phyloP scores from a whole-genome alignment of 1,140 invertebrate species.

The Bombus pyrosoma region DNA sequence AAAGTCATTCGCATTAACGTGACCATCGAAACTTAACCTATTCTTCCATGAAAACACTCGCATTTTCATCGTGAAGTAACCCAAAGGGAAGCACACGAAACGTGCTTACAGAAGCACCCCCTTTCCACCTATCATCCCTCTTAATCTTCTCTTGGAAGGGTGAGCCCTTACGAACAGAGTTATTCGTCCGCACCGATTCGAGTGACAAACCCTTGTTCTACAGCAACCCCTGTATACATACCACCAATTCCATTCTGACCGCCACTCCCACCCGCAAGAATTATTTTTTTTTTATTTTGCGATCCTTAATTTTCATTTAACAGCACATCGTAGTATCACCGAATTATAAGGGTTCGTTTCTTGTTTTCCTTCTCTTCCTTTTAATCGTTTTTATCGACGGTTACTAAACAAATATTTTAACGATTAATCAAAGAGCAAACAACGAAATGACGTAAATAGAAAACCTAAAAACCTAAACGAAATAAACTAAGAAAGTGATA shows the following conservation, averaged over 20 bases:
- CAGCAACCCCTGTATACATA: not conserved
- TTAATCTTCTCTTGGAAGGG: slow-evolving; percentile 54
- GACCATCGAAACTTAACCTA: not conserved
- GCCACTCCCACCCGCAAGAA: no score
- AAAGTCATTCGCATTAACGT: not conserved
- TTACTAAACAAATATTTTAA: no score
- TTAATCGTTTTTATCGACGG: not conserved
- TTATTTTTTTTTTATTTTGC: not conserved
- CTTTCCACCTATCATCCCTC: slow-evolving; percentile 62
- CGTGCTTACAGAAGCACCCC: slow-evolving; percentile 26
- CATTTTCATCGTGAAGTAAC: not conserved
- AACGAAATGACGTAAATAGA: no score
- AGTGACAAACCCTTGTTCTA: slow-evolving; percentile 3
- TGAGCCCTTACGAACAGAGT: slow-evolving; percentile 37
- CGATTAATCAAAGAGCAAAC: no score
- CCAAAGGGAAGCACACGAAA: slow-evolving; percentile 7
- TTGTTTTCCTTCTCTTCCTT: not conserved
- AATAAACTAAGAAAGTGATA: no score
- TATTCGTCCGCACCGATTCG: slow-evolving; percentile 46
- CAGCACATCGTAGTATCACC: not conserved
- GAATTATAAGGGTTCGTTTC: not conserved
- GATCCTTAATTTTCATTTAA: not conserved
- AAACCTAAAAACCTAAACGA: no score
- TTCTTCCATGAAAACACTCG: slow-evolving; percentile 7
- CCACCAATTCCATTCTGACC: not conserved